These are phyloP conservation scores for Ichneumoninae sp. DNA, from an alignment of 2,888 invertebrate species.

Conservation along the genomic window DNA sequence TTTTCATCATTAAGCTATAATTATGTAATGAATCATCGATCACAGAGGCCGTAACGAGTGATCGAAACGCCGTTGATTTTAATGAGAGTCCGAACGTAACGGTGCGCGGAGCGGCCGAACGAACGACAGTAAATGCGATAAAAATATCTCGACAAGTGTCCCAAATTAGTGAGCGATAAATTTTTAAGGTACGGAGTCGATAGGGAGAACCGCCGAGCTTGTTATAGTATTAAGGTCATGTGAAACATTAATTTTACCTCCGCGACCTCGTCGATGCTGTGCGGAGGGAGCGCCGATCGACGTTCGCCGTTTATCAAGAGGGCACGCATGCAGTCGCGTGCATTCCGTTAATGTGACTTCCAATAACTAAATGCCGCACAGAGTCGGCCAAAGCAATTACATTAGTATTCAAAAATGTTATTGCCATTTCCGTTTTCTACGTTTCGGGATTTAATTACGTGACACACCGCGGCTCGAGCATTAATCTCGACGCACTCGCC, in stretches of 20 bases:
- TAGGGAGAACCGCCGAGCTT: not conserved
- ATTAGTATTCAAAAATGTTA: not conserved
- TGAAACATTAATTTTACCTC: not conserved
- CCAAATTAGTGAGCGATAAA: constrained; percentile 40
- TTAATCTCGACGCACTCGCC: constrained; percentile 45
- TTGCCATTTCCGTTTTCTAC: constrained; percentile 27
- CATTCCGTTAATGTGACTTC: not conserved
- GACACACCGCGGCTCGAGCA: constrained; percentile 34
- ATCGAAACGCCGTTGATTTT: constrained; percentile 32
- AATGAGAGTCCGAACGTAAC: constrained; percentile 24
- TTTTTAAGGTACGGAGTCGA: not conserved
- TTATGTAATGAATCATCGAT: constrained; percentile 41
- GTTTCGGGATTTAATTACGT: constrained; percentile 49
- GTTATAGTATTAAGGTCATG: not conserved
- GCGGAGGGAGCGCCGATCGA: not conserved
- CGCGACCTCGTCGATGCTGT: not conserved
- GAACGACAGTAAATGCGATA: constrained; percentile 52
- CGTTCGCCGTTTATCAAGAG: not conserved
- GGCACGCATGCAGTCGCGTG: not conserved
- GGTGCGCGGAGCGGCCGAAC: not conserved
- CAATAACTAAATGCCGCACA: not conserved
- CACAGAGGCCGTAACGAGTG: constrained; percentile 48
- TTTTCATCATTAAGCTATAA: constrained; percentile 2
- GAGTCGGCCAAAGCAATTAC: not conserved
- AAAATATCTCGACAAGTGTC: constrained; percentile 31